Base-by-base conservation (phyloP, 2,797 vertebrate species). In the Diglossa cyanea region DNA sequence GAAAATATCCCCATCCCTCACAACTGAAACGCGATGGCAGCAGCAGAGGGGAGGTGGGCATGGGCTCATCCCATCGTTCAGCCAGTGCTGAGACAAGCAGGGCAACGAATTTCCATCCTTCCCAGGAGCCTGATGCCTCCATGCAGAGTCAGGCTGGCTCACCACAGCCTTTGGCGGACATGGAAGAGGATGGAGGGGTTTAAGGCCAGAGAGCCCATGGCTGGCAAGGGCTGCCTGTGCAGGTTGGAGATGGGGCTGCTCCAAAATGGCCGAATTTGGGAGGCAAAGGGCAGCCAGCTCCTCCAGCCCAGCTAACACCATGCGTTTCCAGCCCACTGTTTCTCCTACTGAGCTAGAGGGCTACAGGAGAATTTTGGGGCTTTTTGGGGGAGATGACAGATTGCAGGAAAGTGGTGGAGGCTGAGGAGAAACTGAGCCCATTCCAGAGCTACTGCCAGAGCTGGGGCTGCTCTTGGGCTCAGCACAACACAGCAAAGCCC, bases 1-100 rank as follows among this genome's bases (percentile, higher is more conserved):
- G 50, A 48, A 74, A 77, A 16, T 8, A 14, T 25, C 51, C 70
- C 67, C 8, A 1, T 16, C 37, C 57, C 68, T 78, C 6, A 1
- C 16, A 31, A 15, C 15, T 0, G 2, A 40, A 23, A 40, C 1
- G 0, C 2, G 4, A 10, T 1, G 45, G 66, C 26, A 17, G 7
- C 0, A 4, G 65, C 58, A 28, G 68, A 68, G 63, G 47, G 51
- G 33, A 73, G 44, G n/a, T 42, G 33, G 51, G 24, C 53, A 48
- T 0, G 23, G 89, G 81, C 24, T 31, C 51, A 25, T 13, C 62
- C 7, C 11, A 4, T 12, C 0, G 0, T 39, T 79, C 85, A 67
- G 67, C 60, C 53, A 16, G 11, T 2, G 66, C 66, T 62, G 83
- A 73, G 44, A 71, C 31, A 86, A 44, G 1, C 15, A 4, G 25